A percentile compares a stretch with the other conserved stretches of the same genome.
Evolutionary conservation across 2,797 vertebrate genomes (phyloP).

Genomic region (Florisuga fusca): DNA sequence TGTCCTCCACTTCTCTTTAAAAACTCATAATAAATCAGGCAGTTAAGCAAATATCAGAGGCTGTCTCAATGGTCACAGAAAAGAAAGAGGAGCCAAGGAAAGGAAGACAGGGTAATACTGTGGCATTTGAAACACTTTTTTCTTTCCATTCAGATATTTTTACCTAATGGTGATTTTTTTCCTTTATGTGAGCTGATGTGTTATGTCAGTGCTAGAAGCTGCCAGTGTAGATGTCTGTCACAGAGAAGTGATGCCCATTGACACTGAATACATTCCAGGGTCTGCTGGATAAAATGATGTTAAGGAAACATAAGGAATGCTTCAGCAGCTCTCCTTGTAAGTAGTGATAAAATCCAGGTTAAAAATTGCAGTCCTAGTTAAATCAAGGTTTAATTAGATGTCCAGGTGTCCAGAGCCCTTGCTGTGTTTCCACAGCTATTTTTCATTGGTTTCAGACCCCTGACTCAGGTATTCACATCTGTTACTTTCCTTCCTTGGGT

Average conservation of each 20-base stretch:
- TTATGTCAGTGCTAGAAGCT: constrained; percentile 23
- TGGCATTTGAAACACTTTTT: background rate
- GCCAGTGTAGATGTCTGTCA: background rate
- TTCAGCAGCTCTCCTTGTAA: background rate
- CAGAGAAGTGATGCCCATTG: background rate
- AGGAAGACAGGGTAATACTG: background rate
- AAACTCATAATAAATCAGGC: background rate
- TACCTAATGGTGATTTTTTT: background rate
- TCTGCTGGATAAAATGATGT: background rate
- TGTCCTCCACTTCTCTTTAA: background rate
- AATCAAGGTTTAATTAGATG: background rate
- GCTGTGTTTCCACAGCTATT: background rate
- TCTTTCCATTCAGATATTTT: constrained; percentile 35
- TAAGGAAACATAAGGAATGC: background rate
- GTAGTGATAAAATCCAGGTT: background rate
- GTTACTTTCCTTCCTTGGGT: background rate
- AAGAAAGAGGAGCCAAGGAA: background rate
- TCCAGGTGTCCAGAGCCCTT: background rate
- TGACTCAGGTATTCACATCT: background rate
- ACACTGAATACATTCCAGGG: background rate
- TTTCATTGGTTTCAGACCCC: background rate
- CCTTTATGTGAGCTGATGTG: background rate
- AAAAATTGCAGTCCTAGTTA: background rate
- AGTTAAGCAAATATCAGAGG: background rate
- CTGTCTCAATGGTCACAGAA: background rate